A percentile compares a stretch with the other conserved stretches of the same genome.
phyloP scores from a whole-genome alignment of 2,888 invertebrate species.

The Cephus runcator region DNA sequence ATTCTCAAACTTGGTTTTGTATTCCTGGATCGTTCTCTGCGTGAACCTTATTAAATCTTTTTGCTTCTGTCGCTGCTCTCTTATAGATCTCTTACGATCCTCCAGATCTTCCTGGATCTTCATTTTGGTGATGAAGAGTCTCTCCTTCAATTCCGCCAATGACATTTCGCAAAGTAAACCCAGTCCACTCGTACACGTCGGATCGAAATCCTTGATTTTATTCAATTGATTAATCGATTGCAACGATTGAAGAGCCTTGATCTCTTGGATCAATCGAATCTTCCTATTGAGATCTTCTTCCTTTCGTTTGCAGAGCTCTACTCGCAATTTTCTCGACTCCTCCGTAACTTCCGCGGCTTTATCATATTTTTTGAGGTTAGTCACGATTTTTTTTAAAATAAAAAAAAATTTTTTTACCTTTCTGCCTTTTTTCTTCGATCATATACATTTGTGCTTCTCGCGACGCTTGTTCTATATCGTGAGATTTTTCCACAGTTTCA shows the following conservation, averaged over 20 bases:
- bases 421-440: constrained; percentile 34
- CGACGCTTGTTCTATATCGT: constrained; percentile 25
- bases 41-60: constrained; percentile 61
- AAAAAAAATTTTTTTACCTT: constrained; percentile 20
- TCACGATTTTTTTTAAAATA: neutral
- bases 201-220: constrained; percentile 66
- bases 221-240: constrained; percentile 37
- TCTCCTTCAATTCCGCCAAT: constrained; percentile 70
- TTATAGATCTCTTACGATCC: constrained; percentile 65
- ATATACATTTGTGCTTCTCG: constrained; percentile 27
- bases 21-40: neutral
- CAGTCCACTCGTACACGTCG: constrained; percentile 70
- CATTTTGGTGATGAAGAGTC: constrained; percentile 67
- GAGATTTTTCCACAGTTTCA: constrained; percentile 31
- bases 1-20: neutral
- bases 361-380: neutral
- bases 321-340: constrained; percentile 32
- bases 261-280: constrained; percentile 62
- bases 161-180: constrained; percentile 76
- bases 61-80: constrained; percentile 64
- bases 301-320: constrained; percentile 40
- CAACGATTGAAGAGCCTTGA: constrained; percentile 60
- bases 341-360: constrained; percentile 33
- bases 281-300: constrained; percentile 60
- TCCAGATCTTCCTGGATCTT: constrained; percentile 69